Conservation (phyloP, 2,113 vertebrate species). For the Delphinus delphis region DNA sequence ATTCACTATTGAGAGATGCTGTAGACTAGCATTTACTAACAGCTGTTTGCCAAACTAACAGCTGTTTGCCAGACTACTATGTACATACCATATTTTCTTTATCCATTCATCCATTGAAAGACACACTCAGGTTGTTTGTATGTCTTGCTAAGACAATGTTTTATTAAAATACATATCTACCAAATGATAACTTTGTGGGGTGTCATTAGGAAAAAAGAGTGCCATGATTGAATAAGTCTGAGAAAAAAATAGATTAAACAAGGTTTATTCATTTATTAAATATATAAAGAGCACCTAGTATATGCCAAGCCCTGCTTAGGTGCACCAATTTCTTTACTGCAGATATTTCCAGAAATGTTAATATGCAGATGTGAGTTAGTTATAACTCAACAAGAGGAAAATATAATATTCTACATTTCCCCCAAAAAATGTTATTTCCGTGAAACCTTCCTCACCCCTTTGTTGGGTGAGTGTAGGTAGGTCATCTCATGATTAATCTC, state of each 20-base stretch:
- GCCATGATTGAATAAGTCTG: neutral
- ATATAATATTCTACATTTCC: neutral
- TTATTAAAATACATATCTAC: neutral
- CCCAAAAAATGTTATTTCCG: neutral
- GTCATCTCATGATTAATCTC: neutral
- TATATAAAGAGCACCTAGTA: neutral
- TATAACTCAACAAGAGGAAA: neutral
- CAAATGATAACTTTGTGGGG: neutral
- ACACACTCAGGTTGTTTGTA: neutral
- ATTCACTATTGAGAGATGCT: neutral
- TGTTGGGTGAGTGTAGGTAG: neutral
- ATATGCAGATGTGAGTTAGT: neutral
- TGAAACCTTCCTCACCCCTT: neutral
- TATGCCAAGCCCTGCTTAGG: neutral
- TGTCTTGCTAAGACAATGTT: neutral
- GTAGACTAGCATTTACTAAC: neutral
- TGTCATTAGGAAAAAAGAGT: neutral
- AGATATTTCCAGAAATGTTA: constrained; percentile 28
- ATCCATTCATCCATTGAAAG: neutral
- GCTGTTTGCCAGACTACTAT: neutral
- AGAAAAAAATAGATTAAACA: neutral
- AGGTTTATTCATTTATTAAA: neutral
- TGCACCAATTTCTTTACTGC: neutral
- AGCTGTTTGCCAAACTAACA: neutral
- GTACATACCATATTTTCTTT: neutral